Evolutionary conservation across 2,113 vertebrate species (phyloP).

Genomic region (Oreochromis niloticus): DNA sequence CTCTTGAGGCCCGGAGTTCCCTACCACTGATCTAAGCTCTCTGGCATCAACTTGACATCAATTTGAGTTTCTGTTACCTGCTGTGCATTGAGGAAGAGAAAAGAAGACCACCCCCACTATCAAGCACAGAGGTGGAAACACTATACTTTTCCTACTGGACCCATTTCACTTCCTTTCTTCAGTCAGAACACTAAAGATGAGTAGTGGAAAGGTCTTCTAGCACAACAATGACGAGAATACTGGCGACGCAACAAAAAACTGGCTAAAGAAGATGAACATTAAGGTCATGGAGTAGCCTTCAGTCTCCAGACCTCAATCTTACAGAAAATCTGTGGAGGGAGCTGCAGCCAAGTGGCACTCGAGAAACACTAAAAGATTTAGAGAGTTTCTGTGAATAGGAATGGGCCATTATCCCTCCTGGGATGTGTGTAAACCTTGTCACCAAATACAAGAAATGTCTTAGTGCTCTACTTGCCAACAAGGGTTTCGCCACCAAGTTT

Average conservation of each 20-base stretch:
- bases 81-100: neutral
- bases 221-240: neutral
- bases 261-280: neutral
- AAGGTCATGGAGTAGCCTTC: neutral
- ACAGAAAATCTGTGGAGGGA: neutral
- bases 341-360: accelerated
- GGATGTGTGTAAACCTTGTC: neutral
- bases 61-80: neutral
- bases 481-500: neutral
- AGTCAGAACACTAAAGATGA: neutral
- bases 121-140: neutral
- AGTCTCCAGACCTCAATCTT: neutral
- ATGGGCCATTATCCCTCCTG: neutral
- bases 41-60: neutral
- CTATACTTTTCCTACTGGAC: neutral
- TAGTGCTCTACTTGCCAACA: neutral
- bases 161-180: neutral
- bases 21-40: neutral
- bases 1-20: too few species aligned
- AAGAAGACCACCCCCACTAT: neutral
- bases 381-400: neutral
- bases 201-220: neutral
- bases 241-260: neutral
- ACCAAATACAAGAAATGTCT: neutral
- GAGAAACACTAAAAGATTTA: neutral